phyloP scores from a whole-genome alignment of 1,140 invertebrate genomes.

The Neelides sp. region DNA sequence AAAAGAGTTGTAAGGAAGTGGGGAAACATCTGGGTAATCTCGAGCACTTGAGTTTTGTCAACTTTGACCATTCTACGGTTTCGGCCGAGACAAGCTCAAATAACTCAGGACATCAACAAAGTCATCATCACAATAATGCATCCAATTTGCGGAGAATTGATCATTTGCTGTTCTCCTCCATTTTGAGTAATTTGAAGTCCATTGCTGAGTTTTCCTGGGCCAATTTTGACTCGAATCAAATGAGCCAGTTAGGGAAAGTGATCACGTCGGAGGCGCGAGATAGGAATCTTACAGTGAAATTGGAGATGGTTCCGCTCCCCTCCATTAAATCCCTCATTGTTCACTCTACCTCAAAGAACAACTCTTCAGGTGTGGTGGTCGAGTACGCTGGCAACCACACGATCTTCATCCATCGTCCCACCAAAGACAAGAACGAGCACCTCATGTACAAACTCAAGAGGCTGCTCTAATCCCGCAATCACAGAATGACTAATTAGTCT shows the following conservation, averaged over 20 bases:
- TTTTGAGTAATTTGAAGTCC: conserved; percentile 19
- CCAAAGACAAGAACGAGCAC: conserved; percentile 19
- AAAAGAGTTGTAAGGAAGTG: conserved; percentile 19
- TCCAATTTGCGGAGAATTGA: conserved; percentile 19
- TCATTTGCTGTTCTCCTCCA: conserved; percentile 8
- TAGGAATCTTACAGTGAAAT: conserved; percentile 11
- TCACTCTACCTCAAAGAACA: conserved; percentile 6
- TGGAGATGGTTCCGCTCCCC: conserved; percentile 18
- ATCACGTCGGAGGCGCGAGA: conserved; percentile 1
- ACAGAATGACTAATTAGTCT: background rate
- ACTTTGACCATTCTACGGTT: conserved; percentile 21
- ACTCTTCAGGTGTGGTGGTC: conserved; percentile 14
- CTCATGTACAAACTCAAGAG: conserved; percentile 21
- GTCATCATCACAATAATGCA: too few species aligned
- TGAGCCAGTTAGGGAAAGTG: conserved; percentile 14
- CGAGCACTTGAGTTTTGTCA: conserved; percentile 13
- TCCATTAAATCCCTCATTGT: conserved; percentile 20
- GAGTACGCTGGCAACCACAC: conserved; percentile 26
- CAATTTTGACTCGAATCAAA: conserved; percentile 22
- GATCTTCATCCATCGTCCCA: conserved; percentile 9
- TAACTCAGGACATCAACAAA: background rate
- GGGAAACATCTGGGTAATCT: conserved; percentile 11
- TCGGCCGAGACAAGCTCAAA: background rate
- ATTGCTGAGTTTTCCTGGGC: conserved; percentile 28
- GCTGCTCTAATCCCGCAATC: background rate